Percentiles rank a stretch among this genome's conserved stretches.
These are phyloP conservation scores for Thamnophis elegans DNA, from an alignment of 2,797 vertebrate genomes.

Conservation along the genomic window DNA sequence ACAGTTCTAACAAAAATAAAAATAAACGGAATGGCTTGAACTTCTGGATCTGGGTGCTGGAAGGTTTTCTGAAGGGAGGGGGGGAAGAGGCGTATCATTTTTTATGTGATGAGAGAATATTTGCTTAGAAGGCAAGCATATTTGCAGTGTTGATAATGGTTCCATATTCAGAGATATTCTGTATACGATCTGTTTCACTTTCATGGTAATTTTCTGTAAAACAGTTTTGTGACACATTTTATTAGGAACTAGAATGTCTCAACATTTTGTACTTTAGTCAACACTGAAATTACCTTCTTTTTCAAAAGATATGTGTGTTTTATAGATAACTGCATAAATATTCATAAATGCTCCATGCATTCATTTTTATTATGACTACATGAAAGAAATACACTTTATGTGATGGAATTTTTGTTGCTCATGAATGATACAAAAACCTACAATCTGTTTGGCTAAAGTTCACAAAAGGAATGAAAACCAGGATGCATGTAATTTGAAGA, in stretches of 20 bases:
- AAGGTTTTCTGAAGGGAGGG: not conserved
- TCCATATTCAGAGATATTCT: not conserved
- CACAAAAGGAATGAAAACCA: not conserved
- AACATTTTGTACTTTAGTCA: not conserved
- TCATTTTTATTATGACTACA: not conserved
- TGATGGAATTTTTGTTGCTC: not conserved
- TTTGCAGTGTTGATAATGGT: not conserved
- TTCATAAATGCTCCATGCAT: not conserved
- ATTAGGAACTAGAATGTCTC: not conserved
- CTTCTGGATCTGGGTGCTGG: not conserved
- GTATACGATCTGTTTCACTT: not conserved
- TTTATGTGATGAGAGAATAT: not conserved
- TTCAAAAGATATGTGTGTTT: not conserved
- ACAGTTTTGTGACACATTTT: not conserved
- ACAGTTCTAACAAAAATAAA: not conserved
- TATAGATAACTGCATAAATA: not conserved
- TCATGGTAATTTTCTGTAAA: not conserved
- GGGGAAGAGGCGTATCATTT: not conserved
- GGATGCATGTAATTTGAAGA: not conserved
- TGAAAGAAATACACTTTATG: not conserved
- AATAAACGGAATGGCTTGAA: not conserved
- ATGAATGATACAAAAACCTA: not conserved
- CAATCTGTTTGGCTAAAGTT: not conserved
- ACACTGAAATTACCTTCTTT: not conserved
- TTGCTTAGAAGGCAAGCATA: not conserved